A percentile compares a stretch with the other conserved stretches of the same genome.
These are phyloP conservation scores for Solea solea DNA, from an alignment of 2,113 vertebrate genomes.

Conservation along the genomic window DNA sequence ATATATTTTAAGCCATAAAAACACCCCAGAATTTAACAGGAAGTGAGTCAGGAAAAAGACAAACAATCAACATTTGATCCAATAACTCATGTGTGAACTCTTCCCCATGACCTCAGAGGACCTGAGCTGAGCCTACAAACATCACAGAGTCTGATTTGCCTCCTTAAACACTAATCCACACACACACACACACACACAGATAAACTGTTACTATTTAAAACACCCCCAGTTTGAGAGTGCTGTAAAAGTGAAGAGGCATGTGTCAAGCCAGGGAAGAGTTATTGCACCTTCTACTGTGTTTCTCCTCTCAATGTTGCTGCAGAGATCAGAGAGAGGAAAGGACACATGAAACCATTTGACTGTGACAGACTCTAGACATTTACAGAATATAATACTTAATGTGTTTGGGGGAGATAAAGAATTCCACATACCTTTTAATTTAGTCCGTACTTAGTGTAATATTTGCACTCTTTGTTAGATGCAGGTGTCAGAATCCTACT, in stretches of 20 bases:
- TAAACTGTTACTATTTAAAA: no score
- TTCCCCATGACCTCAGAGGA: not conserved
- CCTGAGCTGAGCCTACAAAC: not conserved
- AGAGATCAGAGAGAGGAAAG: conserved; percentile 40
- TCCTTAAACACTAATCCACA: conserved; percentile 18
- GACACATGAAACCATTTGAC: conserved; percentile 56
- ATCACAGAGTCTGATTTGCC: not conserved
- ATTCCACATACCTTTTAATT: conserved; percentile 54
- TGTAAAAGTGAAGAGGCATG: not conserved
- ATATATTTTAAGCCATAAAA: not conserved
- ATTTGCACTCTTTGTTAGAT: conserved; percentile 23
- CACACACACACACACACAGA: conserved; percentile 3
- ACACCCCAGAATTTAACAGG: not conserved
- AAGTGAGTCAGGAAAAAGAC: not conserved
- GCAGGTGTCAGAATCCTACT: not conserved
- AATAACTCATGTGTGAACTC: not conserved
- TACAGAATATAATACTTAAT: conserved; percentile 62
- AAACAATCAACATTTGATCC: not conserved
- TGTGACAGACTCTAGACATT: conserved; percentile 67
- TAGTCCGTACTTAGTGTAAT: conserved; percentile 28
- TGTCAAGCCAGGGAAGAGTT: conserved; percentile 20
- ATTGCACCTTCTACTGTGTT: conserved; percentile 3
- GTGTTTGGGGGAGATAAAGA: conserved; percentile 45
- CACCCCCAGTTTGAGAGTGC: no score
- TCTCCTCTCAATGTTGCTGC: not conserved